Evolutionary conservation across 2,113 vertebrate species (phyloP).

Genomic region (Cygnus buccinator): DNA sequence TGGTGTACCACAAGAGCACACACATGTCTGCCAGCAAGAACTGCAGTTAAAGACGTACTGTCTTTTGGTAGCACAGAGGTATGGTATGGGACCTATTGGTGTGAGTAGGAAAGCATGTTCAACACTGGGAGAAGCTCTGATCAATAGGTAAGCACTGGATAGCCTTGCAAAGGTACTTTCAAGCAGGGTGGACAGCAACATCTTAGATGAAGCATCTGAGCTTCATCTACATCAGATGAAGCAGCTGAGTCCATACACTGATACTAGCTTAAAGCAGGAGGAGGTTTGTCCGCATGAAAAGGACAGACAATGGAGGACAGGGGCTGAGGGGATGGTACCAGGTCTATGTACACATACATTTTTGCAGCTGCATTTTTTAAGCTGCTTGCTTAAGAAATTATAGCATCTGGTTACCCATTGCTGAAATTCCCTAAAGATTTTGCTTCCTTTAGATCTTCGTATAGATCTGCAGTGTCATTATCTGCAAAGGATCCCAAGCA

Average conservation of each 20-base stretch:
- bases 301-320: not conserved
- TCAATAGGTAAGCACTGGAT: not conserved
- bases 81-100: not conserved
- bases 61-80: not conserved
- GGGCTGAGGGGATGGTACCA: not conserved
- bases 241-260: not conserved
- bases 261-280: not conserved
- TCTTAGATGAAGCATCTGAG: not conserved
- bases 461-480: not conserved
- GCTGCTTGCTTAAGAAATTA: not conserved
- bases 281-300: not conserved
- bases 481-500: not conserved
- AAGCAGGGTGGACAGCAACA: no score
- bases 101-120: not conserved
- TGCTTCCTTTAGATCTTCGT: not conserved
- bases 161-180: not conserved
- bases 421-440: not conserved
- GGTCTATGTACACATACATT: rapidly evolving
- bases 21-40: rapidly evolving
- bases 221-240: not conserved
- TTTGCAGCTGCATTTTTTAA: not conserved
- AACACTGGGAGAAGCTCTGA: not conserved
- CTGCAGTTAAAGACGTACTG: not conserved
- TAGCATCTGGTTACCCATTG: not conserved
- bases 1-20: rapidly evolving